Conservation (phyloP, 2,797 vertebrate species). For the Monodelphis domestica region DNA sequence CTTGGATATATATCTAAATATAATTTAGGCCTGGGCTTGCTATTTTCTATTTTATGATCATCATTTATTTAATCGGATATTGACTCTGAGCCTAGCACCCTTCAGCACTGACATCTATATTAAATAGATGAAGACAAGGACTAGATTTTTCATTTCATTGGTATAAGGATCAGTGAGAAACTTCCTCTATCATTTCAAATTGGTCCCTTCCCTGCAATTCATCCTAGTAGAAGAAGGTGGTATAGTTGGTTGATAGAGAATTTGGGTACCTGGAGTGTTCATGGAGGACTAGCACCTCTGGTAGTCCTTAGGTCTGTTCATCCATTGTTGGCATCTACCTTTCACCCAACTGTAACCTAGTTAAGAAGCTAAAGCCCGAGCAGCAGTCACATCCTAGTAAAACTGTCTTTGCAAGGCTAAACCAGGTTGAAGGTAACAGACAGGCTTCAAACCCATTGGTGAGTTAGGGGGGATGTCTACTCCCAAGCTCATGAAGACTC, state of each 20-base stretch:
- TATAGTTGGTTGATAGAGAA: background rate
- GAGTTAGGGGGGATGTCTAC: too few species aligned
- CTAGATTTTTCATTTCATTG: background rate
- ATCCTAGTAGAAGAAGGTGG: background rate
- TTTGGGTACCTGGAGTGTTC: too few species aligned
- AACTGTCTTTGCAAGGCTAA: too few species aligned
- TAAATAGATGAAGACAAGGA: background rate
- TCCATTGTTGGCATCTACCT: too few species aligned
- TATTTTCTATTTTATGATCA: background rate
- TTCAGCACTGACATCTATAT: background rate
- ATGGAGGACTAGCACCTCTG: too few species aligned
- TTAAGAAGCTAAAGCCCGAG: too few species aligned
- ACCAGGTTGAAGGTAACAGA: too few species aligned
- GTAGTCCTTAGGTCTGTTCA: too few species aligned
- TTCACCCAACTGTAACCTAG: too few species aligned
- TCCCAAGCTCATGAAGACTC: too few species aligned
- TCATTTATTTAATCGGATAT: constrained; percentile 21
- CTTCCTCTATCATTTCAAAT: background rate
- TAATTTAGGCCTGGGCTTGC: background rate
- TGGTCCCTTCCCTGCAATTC: background rate
- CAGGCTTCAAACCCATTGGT: too few species aligned
- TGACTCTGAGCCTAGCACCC: background rate
- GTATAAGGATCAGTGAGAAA: background rate
- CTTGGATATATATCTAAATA: constrained; percentile 9
- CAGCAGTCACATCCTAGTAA: too few species aligned